phyloP scores from a whole-genome alignment of 1,140 invertebrate species.

The Vanessa atalanta region DNA sequence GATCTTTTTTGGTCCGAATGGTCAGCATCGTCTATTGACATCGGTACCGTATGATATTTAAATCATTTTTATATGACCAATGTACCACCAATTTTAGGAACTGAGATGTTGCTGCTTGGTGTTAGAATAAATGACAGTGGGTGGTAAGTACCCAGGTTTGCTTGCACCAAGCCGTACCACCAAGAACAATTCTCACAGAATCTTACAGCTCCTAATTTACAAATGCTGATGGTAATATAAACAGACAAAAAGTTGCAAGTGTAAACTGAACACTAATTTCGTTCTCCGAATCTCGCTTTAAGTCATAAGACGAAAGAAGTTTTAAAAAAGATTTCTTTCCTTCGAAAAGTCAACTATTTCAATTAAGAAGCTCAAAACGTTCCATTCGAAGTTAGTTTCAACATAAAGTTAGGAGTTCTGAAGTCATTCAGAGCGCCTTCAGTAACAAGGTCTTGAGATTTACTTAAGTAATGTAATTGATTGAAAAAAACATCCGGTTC shows the following conservation, averaged over 20 bases:
- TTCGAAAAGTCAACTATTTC: slow-evolving; percentile 57
- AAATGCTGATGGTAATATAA: background rate
- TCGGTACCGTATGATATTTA: too few species aligned
- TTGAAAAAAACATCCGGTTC: background rate
- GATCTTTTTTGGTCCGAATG: too few species aligned
- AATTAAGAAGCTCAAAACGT: slow-evolving; percentile 60
- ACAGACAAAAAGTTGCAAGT: background rate
- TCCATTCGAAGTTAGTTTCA: slow-evolving; percentile 32
- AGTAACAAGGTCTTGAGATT: slow-evolving; percentile 6
- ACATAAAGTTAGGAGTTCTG: background rate
- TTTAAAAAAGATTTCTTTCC: slow-evolving; percentile 48
- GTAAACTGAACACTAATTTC: background rate
- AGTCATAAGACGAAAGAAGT: slow-evolving; percentile 37
- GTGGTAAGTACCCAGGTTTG: too few species aligned
- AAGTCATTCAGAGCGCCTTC: slow-evolving; percentile 4
- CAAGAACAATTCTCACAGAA: too few species aligned
- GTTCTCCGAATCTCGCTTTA: background rate
- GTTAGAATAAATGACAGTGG: too few species aligned
- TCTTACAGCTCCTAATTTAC: too few species aligned
- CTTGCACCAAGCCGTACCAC: too few species aligned
- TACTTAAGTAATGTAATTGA: slow-evolving; percentile 7
- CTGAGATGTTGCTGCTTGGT: too few species aligned
- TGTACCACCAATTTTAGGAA: too few species aligned
- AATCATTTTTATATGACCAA: too few species aligned
- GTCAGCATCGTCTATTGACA: too few species aligned